Evolutionary conservation across 2,797 vertebrate species (phyloP), one percentile per base, ranked within the genome.

Genomic region (Paedocypris micromegethes): DNA sequence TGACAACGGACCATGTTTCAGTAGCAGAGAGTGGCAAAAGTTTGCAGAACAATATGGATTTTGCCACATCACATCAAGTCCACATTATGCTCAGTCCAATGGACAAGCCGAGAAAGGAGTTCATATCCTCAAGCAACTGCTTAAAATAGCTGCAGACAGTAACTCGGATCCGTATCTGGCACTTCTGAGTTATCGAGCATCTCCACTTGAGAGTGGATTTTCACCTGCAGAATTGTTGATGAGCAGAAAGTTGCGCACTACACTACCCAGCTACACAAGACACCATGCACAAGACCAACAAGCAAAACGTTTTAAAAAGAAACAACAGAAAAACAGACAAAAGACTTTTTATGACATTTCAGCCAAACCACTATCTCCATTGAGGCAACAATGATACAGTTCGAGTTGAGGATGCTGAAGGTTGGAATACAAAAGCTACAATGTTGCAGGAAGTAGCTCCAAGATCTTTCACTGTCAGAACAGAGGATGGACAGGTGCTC

Each of bases 1-100:
- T 23, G 78, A 78, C 47, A 79, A 82, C 67, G 72, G 76, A 0
- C 79, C 77, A 5, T 73, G 68, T 2, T 81, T 72, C 45, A 77
- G 4, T 5, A 56, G 75, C 68, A 75, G 5, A 47, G 72, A 78
- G 9, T 81, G 66, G 64, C 70, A 75, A 42, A 0, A 7, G 5
- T 77, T 81, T 76, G 41, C 72, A 44, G 42, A 6, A 43, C 5
- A 45, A 44, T 58, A 23, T 37, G 57, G 7, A 1, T 84, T 79
- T 5, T 0, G 68, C 0, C 73, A 81, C 58, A 37, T 78, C 2
- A 81, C 69, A 2, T 72, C 74, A 3, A 77, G 70, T 0, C 76
- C 76, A 2, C 37, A 47, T 0, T 71, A 78, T 73, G 4, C 74
- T 2, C 53, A 55, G 39, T 55, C 54, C 40, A 56, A 56, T 9